Evolutionary conservation across 53 echinoderm and acorn worm species (phyloP), one percentile per base, ranked within the genome.

Genomic region (Astropecten irregularis): DNA sequence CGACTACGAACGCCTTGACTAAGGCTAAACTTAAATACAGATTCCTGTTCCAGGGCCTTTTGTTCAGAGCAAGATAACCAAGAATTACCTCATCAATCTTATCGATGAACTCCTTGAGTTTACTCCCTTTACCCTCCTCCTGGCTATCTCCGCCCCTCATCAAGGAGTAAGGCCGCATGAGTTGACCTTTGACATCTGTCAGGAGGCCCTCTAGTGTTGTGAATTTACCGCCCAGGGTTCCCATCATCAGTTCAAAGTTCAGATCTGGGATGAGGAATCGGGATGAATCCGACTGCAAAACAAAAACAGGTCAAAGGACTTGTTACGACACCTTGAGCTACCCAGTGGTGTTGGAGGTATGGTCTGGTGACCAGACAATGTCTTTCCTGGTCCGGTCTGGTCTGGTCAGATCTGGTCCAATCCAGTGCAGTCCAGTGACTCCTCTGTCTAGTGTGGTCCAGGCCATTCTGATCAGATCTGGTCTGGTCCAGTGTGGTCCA

Each of bases 121-220:
- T 76, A 2, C 9, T 26, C 7, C 54, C 40, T n/a, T 46, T n/a
- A 4, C 53, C 73, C n/a, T 66, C 61, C 0, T 18, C 39, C n/a
- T 83, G 85, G 13, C 93, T 93, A 79, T 96, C 96, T 21, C 93
- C 93, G 3, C 79, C 79, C 61, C 21, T 58, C 79, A 79, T 59
- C 19, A 89, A 40, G 23, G 71, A 34, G 51, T 91, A 92, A 1
- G 96, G 89, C 7, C 36, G 42, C 7, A 60, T 23, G 31, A 96
- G 84, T 20, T 88, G 71, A 13, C 48, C 49, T 66, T 93, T 96
- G 37, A 96, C 81, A 5, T 91, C 77, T 19, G 34, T 44, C 9
- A 96, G 88, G 55, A 96, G 72, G 68, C 96, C 96, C 87, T 96
- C 96, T 66, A 96, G 36, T 0, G 96, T 96, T 28, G 96, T 96